These are phyloP conservation scores for Pantherophis guttatus DNA, from an alignment of 2,113 vertebrate genomes.

Conservation along the genomic window DNA sequence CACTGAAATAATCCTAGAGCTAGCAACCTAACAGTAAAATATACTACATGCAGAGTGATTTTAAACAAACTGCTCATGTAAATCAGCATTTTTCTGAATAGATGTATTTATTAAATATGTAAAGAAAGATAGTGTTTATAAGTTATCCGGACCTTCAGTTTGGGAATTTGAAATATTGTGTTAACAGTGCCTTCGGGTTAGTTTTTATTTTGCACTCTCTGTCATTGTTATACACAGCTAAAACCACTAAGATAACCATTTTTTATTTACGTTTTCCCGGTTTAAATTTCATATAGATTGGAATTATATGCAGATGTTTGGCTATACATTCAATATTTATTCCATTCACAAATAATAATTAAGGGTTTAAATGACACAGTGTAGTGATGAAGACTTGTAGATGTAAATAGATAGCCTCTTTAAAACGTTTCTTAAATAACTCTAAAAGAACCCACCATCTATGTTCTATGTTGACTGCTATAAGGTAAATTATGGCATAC, in stretches of 20 bases:
- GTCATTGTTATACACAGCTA: neutral
- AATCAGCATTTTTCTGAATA: neutral
- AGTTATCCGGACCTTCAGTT: neutral
- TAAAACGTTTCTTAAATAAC: neutral
- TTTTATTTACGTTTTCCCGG: neutral
- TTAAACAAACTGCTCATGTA: neutral
- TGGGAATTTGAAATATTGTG: neutral
- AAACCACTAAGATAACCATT: neutral
- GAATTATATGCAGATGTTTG: neutral
- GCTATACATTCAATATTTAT: neutral
- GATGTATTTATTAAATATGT: neutral
- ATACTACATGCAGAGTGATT: neutral
- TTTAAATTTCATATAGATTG: neutral
- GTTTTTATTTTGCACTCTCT: neutral
- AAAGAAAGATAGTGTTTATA: neutral
- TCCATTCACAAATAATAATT: neutral
- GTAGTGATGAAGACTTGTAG: neutral
- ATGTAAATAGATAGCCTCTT: neutral
- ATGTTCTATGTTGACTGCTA: neutral
- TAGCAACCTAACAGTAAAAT: neutral
- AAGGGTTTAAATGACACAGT: neutral
- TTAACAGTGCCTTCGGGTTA: neutral
- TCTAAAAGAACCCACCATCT: neutral
- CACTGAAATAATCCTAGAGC: neutral
- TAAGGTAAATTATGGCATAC: conserved; percentile 13